A percentile compares a stretch with the other conserved stretches of the same genome.
Evolutionary conservation across 2,113 vertebrate species (phyloP).

Genomic region (Collichthys lucidus): DNA sequence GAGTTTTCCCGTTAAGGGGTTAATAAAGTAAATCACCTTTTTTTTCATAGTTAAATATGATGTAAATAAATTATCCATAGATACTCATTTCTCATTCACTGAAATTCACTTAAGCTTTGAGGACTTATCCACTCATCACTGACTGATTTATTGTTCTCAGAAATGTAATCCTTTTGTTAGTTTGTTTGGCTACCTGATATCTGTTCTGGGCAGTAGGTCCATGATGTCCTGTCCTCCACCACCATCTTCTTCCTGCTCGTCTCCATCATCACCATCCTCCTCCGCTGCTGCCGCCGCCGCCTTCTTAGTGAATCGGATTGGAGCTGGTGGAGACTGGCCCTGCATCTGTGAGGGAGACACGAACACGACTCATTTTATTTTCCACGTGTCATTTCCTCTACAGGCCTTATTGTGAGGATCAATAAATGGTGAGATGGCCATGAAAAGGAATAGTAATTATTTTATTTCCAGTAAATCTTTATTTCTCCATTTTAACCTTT

Average conservation of each 20-base stretch:
- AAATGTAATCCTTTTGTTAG: not conserved
- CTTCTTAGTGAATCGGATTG: slow-evolving; percentile 86
- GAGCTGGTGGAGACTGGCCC: slow-evolving; percentile 90
- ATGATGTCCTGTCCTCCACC: slow-evolving; percentile 88
- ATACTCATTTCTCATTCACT: no score
- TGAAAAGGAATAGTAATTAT: no score
- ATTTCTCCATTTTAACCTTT: no score
- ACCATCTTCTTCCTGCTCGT: slow-evolving; percentile 88
- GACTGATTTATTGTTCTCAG: no score
- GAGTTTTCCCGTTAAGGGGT: no score
- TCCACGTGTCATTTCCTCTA: not conserved
- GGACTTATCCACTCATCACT: no score
- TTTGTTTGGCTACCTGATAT: slow-evolving; percentile 86
- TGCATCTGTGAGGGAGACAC: slow-evolving; percentile 86
- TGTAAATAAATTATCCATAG: no score
- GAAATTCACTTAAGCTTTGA: no score
- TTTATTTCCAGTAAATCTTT: no score
- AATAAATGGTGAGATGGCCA: not conserved
- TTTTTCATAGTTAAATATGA: no score
- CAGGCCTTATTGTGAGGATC: not conserved
- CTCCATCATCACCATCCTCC: slow-evolving; percentile 84
- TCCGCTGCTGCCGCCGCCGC: slow-evolving; percentile 54
- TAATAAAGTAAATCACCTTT: no score
- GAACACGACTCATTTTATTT: not conserved
- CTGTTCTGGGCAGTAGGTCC: slow-evolving; percentile 93